Conservation (phyloP, 2,797 vertebrate species). For the Smutsia gigantea region DNA sequence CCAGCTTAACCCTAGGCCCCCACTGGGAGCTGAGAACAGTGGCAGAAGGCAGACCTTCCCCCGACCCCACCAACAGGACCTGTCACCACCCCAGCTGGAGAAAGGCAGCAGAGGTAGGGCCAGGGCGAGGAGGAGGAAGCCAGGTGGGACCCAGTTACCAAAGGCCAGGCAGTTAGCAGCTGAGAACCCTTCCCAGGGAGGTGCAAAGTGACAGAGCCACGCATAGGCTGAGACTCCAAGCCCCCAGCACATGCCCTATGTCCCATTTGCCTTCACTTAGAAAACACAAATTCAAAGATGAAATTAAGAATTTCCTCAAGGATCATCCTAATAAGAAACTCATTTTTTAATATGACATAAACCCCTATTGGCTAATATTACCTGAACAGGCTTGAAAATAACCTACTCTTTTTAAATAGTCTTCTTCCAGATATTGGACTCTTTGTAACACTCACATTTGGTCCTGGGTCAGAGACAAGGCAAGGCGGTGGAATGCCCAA, state of each 20-base stretch:
- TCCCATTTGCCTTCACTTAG: neutral
- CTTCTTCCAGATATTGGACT: neutral
- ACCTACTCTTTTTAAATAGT: neutral
- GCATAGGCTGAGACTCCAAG: accelerated
- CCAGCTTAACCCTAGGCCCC: accelerated
- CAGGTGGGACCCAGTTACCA: slow-evolving; percentile 60
- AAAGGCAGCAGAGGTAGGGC: neutral
- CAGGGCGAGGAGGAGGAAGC: neutral
- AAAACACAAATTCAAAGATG: neutral
- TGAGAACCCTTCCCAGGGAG: too few relatives aligned
- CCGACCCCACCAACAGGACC: accelerated
- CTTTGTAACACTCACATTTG: accelerated
- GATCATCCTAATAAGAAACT: slow-evolving; percentile 74
- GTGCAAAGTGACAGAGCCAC: accelerated
- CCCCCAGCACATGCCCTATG: accelerated
- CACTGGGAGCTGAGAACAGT: neutral
- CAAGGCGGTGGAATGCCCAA: accelerated
- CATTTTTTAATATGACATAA: slow-evolving; percentile 28
- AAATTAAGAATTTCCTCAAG: neutral
- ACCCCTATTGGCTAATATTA: neutral
- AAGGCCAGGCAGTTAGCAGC: slow-evolving; percentile 68
- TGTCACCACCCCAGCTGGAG: neutral
- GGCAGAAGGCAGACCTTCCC: neutral
- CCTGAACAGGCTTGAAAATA: neutral
- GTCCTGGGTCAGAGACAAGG: neutral